Percentiles rank a stretch among this genome's conserved stretches.
phyloP scores from a whole-genome alignment of 2,797 vertebrate species.

The Lophotriccus pileatus region DNA sequence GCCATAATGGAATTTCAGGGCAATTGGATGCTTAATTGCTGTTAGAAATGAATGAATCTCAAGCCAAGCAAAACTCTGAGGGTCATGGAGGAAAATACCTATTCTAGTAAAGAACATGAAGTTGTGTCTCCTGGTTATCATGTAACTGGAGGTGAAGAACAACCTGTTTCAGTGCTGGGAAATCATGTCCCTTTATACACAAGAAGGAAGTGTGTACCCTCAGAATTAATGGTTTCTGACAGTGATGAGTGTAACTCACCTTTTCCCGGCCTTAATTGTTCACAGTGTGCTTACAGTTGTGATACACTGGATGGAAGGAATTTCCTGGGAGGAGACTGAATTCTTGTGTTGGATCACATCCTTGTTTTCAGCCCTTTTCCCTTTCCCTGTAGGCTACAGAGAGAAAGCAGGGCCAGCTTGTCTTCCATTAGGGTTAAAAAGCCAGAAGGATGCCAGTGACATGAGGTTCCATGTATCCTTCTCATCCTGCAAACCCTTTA shows the following conservation, averaged over 20 bases:
- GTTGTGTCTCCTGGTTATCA: not conserved
- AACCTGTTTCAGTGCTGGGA: not conserved
- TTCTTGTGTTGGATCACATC: not conserved
- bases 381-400: not conserved
- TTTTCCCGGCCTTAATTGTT: not conserved
- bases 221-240: not conserved
- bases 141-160: not conserved
- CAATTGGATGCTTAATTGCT: not conserved
- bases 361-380: not conserved
- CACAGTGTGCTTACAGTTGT: not conserved
- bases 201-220: not conserved
- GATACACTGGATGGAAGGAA: not conserved
- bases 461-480: not conserved
- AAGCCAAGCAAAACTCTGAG: not conserved
- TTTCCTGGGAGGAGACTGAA: not conserved
- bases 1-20: not conserved
- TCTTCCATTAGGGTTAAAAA: not conserved
- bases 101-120: not conserved
- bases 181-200: rapidly evolving
- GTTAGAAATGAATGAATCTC: not conserved
- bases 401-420: not conserved
- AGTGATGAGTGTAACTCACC: not conserved
- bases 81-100: not conserved
- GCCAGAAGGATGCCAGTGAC: not conserved
- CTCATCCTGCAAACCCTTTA: not conserved